These are phyloP conservation scores for Manduca sexta DNA, from an alignment of 1,140 invertebrate species.

Conservation along the genomic window DNA sequence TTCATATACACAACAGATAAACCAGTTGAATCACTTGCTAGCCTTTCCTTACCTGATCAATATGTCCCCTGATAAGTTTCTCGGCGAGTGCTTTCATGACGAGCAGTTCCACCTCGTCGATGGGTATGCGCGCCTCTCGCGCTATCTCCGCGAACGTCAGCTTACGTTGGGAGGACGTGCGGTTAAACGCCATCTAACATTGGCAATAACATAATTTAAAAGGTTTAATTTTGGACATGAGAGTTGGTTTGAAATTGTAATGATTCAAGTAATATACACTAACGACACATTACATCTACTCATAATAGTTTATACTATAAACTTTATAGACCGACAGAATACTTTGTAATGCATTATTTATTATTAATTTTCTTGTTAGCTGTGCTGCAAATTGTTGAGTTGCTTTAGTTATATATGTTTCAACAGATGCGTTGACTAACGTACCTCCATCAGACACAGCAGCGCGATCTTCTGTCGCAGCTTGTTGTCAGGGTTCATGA, in stretches of 20 bases:
- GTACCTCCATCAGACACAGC: constrained; percentile 96
- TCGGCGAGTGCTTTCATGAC: constrained; percentile 99
- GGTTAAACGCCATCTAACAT: constrained; percentile 81
- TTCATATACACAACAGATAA: neutral
- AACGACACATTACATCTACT: too few species aligned
- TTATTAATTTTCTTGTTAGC: too few species aligned
- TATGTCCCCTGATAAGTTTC: constrained; percentile 93
- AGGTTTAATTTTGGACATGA: too few species aligned
- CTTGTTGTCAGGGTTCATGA: constrained; percentile 88
- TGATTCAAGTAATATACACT: too few species aligned
- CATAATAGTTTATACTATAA: too few species aligned
- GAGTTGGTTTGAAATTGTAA: too few species aligned
- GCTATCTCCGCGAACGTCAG: constrained; percentile 95
- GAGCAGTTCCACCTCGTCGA: constrained; percentile 93
- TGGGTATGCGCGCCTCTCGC: constrained; percentile 84
- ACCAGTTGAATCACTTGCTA: neutral
- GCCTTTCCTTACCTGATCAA: constrained; percentile 97
- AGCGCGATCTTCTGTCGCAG: constrained; percentile 95
- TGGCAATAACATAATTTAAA: too few species aligned
- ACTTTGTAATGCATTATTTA: too few species aligned
- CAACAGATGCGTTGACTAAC: too few species aligned
- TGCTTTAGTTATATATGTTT: too few species aligned
- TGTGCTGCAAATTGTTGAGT: too few species aligned
- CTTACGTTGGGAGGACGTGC: constrained; percentile 81
- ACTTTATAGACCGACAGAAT: too few species aligned